Conservation (phyloP, 2,888 invertebrate genomes). For the Drosophila neonasuta region DNA sequence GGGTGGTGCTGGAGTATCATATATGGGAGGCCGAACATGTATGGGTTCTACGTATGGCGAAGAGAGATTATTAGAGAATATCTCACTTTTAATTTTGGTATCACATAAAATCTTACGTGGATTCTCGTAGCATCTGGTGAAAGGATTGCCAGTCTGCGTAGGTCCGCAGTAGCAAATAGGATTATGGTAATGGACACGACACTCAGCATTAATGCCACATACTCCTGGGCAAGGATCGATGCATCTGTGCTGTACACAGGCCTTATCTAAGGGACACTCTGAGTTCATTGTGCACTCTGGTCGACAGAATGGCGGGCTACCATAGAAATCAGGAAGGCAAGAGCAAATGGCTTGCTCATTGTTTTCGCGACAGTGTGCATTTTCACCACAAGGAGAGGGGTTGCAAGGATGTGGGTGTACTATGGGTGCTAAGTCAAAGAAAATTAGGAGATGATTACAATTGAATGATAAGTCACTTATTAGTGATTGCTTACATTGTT, state of each 20-base stretch:
- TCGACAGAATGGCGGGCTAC: conserved; percentile 89
- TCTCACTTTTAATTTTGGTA: not conserved
- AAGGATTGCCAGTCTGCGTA: conserved; percentile 87
- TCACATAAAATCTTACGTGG: conserved; percentile 69
- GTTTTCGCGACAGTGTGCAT: conserved; percentile 84
- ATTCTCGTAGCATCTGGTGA: conserved; percentile 83
- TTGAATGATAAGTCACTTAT: not conserved
- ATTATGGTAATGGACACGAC: conserved; percentile 86
- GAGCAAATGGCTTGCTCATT: conserved; percentile 86
- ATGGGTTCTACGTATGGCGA: conserved; percentile 24
- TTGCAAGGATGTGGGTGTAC: conserved; percentile 84
- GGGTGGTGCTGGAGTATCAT: conserved; percentile 88
- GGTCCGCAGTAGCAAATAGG: conserved; percentile 85
- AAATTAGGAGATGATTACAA: conserved; percentile 17
- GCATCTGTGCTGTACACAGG: conserved; percentile 87
- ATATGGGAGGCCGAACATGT: conserved; percentile 83
- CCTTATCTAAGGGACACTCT: conserved; percentile 85
- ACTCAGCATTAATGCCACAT: conserved; percentile 86
- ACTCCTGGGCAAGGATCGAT: conserved; percentile 86
- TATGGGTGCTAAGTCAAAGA: conserved; percentile 46
- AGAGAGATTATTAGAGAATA: conserved; percentile 21
- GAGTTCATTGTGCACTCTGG: conserved; percentile 89
- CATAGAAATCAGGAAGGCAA: conserved; percentile 87
- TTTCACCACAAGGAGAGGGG: conserved; percentile 86
- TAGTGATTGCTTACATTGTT: conserved; percentile 83